A percentile compares a stretch with the other conserved stretches of the same genome.
phyloP scores from a whole-genome alignment of 2,797 vertebrate genomes.

The Sebastolobus alascanus region DNA sequence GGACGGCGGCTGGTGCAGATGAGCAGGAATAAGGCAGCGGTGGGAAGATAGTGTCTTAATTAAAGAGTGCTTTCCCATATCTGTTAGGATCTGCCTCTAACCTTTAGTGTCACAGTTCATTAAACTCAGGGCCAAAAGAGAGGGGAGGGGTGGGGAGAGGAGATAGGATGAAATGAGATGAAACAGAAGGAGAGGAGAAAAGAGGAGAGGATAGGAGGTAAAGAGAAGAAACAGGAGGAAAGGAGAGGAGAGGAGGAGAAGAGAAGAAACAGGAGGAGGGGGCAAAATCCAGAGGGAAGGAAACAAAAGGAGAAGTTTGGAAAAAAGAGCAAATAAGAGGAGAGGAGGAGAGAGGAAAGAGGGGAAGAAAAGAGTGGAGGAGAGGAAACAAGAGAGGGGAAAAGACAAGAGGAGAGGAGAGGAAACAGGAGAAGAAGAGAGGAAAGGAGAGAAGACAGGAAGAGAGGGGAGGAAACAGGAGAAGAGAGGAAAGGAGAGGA shows the following conservation, averaged over 20 bases:
- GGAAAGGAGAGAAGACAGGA: not conserved
- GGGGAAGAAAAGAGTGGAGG: not conserved
- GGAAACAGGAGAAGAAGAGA: not conserved
- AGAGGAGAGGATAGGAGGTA: not conserved
- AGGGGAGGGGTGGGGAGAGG: not conserved
- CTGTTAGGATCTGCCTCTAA: conserved; percentile 73
- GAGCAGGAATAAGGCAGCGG: conserved; percentile 45
- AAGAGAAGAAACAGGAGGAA: not conserved
- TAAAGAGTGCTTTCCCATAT: conserved; percentile 72
- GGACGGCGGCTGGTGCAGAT: conserved; percentile 34
- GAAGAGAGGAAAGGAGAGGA: not conserved
- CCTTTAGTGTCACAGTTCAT: conserved; percentile 80
- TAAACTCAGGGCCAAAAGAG: conserved; percentile 62
- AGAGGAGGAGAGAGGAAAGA: not conserved
- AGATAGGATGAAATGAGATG: not conserved
- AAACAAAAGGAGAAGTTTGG: no score
- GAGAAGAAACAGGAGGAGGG: not conserved
- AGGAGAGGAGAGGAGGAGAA: not conserved
- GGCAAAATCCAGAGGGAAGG: not conserved
- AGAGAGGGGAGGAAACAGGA: not conserved
- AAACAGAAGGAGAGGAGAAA: not conserved
- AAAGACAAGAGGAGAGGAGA: no score
- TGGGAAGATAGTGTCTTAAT: conserved; percentile 78
- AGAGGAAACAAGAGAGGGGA: not conserved
- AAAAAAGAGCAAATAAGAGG: not conserved